Evolutionary conservation across 2,888 invertebrate genomes (phyloP), one percentile per base, ranked within the genome.

Genomic region (Oxytorus armatus): DNA sequence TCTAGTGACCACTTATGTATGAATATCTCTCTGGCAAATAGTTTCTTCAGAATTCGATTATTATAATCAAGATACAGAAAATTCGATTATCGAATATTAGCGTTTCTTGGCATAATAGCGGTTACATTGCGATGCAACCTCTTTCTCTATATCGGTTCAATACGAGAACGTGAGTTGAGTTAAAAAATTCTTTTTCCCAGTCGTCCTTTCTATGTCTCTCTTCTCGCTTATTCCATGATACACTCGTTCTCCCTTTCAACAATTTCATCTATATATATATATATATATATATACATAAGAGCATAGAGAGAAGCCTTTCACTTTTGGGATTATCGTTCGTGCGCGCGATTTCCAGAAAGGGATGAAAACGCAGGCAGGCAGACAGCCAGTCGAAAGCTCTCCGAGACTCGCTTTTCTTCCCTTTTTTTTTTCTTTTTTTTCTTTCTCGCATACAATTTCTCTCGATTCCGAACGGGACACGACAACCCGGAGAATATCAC

Each of bases 281-380:
- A 57, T 21, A 36, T 36, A 61, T 23, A 42, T n/a, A 25, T 25
- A 44, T 42, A 23, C n/a, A n/a, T 49, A 63, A 1, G 5, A 29
- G 36, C 16, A 44, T 29, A 23, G 51, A 57, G 23, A 65, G 69
- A 72, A 33, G 47, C 53, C 70, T 72, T 72, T 72, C 42, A 47
- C 66, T 55, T 72, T 29, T 39, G 25, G 72, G 68, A 76, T 80
- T 76, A 76, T 79, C 66, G 55, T 61, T 68, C 51, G 66, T 55
- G 61, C 72, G 36, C 21, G 66, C 51, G 36, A 61, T 61, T 61
- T 73, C 36, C 39, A 53, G 51, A 59, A 51, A 61, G 70, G 51
- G 44, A 42, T 51, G 23, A 49, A 70, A 72, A 59, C 18, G 25
- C 44, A 66, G 59, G 16, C 36, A 49, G 63, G 36, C 55, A 53